Conservation (phyloP, 37 sponge, comb jelly and placozoan genomes). For the Cliona cf. orientalis region DNA sequence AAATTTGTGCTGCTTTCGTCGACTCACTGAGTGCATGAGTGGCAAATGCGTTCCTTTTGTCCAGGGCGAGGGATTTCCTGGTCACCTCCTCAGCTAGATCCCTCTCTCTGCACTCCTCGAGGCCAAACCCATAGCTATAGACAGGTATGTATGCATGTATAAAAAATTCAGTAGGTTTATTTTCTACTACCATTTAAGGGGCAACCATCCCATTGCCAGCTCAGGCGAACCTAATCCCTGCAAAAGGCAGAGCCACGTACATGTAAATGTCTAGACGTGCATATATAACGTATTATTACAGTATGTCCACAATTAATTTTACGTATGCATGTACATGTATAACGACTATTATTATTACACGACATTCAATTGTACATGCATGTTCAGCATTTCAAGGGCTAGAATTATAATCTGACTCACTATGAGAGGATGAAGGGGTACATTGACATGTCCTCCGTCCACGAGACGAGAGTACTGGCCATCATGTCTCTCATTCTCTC, state of each 20-base stretch:
- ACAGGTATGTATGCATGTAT: too few species aligned
- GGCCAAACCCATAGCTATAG: conserved; percentile 51
- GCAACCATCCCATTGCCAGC: too few species aligned
- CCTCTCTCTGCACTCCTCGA: conserved; percentile 49
- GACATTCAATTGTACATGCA: neutral
- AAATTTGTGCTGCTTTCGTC: too few species aligned
- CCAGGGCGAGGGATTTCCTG: conserved; percentile 39
- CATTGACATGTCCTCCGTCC: conserved; percentile 49
- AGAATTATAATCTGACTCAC: conserved; percentile 29
- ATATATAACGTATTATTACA: too few species aligned
- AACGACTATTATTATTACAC: neutral
- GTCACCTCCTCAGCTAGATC: conserved; percentile 45
- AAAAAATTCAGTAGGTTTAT: too few species aligned
- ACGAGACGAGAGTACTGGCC: conserved; percentile 45
- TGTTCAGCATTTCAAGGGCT: neutral
- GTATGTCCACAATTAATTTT: too few species aligned
- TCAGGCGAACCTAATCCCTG: too few species aligned
- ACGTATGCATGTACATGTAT: too few species aligned
- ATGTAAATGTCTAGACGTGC: too few species aligned
- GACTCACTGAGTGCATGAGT: conserved; percentile 45
- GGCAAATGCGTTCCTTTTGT: conserved; percentile 48
- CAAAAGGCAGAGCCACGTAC: too few species aligned
- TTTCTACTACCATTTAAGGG: too few species aligned
- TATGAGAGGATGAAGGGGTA: conserved; percentile 59
- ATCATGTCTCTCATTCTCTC: conserved; percentile 57